Evolutionary conservation across 2,888 invertebrate genomes (phyloP).

Genomic region (Noctua fimbriata): DNA sequence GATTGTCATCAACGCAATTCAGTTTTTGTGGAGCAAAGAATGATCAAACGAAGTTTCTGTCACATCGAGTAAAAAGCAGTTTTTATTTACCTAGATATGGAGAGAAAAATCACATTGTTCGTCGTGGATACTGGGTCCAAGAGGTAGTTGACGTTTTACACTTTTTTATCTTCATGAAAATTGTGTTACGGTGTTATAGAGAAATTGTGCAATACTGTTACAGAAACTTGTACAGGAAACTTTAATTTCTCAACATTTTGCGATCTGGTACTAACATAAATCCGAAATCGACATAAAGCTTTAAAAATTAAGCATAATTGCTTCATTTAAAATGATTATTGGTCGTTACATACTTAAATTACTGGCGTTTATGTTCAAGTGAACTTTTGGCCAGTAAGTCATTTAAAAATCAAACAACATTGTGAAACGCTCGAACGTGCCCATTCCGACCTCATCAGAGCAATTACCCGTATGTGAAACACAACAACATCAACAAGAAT

Average conservation of each 20-base stretch:
- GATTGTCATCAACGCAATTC: constrained; percentile 32
- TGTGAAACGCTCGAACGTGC: constrained; percentile 4
- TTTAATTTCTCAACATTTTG: not conserved
- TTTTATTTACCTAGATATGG: constrained; percentile 32
- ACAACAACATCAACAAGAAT: constrained; percentile 26
- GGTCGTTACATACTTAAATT: constrained; percentile 19
- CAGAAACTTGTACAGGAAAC: not conserved
- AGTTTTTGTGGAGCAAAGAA: constrained; percentile 45
- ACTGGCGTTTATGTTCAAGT: constrained; percentile 12
- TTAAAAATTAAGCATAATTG: constrained; percentile 11
- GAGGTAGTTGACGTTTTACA: not conserved
- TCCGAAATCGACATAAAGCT: not conserved
- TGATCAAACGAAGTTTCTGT: constrained; percentile 51
- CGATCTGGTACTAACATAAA: not conserved
- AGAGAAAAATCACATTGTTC: constrained; percentile 57
- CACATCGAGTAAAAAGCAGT: constrained; percentile 16
- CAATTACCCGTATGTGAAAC: constrained; percentile 33
- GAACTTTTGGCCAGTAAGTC: constrained; percentile 19
- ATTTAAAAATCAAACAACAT: constrained; percentile 37
- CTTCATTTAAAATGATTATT: constrained; percentile 42
- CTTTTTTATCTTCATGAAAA: constrained; percentile 28
- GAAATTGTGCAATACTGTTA: not conserved
- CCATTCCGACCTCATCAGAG: constrained; percentile 34
- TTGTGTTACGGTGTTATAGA: not conserved
- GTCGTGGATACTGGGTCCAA: constrained; percentile 55